These are phyloP conservation scores for Melanotaenia boesemani DNA, from an alignment of 2,797 vertebrate genomes.

Conservation along the genomic window DNA sequence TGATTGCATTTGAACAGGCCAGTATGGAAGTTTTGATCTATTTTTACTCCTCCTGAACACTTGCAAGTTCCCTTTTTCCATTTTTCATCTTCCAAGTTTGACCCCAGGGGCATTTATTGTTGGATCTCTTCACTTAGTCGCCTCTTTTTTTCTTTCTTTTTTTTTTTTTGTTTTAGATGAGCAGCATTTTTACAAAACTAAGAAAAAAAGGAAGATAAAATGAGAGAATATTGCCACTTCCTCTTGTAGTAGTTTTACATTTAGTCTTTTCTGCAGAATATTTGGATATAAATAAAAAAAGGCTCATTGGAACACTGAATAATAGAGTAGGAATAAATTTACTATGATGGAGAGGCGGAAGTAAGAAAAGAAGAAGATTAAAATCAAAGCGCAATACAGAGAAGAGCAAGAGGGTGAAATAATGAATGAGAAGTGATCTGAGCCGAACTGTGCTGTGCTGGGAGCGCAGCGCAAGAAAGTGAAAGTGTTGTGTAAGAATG, in stretches of 20 bases:
- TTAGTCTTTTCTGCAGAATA: conserved; percentile 55
- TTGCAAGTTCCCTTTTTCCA: conserved; percentile 14
- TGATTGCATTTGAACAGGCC: conserved; percentile 88
- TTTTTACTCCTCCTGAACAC: conserved; percentile 61
- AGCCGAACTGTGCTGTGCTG: conserved; percentile 17
- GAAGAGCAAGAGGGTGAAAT: conserved; percentile 37
- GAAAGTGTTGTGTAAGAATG: conserved; percentile 64
- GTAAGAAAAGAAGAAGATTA: conserved; percentile 19
- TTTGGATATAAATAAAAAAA: conserved; percentile 75
- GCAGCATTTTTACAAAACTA: conserved; percentile 16
- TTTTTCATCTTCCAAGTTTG: conserved; percentile 65
- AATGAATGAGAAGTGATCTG: conserved; percentile 56
- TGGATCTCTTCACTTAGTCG: conserved; percentile 65
- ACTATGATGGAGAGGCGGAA: conserved; percentile 29
- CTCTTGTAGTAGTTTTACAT: conserved; percentile 63
- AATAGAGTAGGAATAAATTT: conserved; percentile 61
- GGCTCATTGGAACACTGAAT: conserved; percentile 39
- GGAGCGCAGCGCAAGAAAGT: conserved; percentile 25
- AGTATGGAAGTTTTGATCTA: conserved; percentile 87
- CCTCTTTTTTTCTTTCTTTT: conserved; percentile 7
- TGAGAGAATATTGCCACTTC: no score
- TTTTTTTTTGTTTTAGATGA: neutral
- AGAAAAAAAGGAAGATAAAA: neutral
- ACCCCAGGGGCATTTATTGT: conserved; percentile 68
- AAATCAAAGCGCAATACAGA: conserved; percentile 18